phyloP scores from a whole-genome alignment of 1,140 invertebrate genomes.

The Cydia strobilella region DNA sequence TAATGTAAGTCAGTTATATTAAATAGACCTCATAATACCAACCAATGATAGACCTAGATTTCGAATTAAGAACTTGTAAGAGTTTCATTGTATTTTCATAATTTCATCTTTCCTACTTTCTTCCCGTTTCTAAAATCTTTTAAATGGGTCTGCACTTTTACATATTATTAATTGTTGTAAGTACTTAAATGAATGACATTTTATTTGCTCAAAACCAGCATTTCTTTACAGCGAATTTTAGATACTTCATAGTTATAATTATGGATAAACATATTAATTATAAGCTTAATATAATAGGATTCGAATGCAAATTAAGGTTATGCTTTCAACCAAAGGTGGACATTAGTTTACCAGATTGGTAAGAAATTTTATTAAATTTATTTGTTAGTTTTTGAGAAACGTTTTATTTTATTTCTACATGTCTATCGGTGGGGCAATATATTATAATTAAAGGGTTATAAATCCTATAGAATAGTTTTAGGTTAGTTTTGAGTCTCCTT shows the following conservation, averaged over 20 bases:
- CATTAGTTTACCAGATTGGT: constrained; percentile 54
- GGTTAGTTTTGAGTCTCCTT: constrained; percentile 58
- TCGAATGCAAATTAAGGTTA: constrained; percentile 13
- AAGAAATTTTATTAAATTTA: constrained; percentile 26
- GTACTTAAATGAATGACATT: constrained; percentile 40
- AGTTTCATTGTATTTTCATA: constrained; percentile 19
- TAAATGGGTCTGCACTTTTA: not conserved
- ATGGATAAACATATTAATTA: not conserved
- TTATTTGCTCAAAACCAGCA: constrained; percentile 78
- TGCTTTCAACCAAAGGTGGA: constrained; percentile 58
- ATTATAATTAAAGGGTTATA: constrained; percentile 56
- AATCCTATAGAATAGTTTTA: constrained; percentile 60
- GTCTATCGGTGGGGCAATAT: constrained; percentile 65
- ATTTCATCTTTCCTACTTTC: not conserved
- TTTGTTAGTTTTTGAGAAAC: constrained; percentile 23
- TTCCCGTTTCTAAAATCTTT: constrained; percentile 18
- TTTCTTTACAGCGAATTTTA: constrained; percentile 61
- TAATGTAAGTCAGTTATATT: constrained; percentile 35
- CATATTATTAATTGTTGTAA: constrained; percentile 6
- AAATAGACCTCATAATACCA: constrained; percentile 54
- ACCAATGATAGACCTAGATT: constrained; percentile 64
- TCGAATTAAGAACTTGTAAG: constrained; percentile 13
- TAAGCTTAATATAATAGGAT: constrained; percentile 15
- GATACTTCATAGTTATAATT: constrained; percentile 17
- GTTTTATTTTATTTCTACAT: constrained; percentile 46